Evolutionary conservation across 2,888 invertebrate genomes (phyloP), one percentile per base, ranked within the genome.

Genomic region (Pterostichus niger): DNA sequence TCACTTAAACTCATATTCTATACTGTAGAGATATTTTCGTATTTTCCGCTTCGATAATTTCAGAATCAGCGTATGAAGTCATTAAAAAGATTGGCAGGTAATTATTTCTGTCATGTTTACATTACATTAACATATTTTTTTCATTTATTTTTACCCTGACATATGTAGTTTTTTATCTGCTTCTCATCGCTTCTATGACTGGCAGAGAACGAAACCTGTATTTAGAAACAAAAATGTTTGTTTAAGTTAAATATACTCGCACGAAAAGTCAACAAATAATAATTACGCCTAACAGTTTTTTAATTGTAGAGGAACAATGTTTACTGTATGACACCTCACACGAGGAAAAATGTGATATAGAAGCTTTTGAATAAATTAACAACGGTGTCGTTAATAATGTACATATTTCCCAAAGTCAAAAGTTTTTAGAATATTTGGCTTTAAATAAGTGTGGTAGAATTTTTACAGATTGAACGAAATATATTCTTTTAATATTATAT

Each of bases 281-380:
- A 64, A 64, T 64, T 64, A 64, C n/a, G 33, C 7, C 35, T 64
- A 64, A 64, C 64, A 64, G 64, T 64, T 64, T 64, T 40, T 64
- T 64, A 64, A 64, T 64, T 40, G 31, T n/a, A 35, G 35, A 10
- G 7, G 6, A 10, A n/a, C 13, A 64, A 64, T 64, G 33, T 64
- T 64, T 64, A 64, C 35, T n/a, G 6, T 13, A 31, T 33, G 33
- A 64, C 64, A 64, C 64, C 64, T 31, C 24, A 24, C 1, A 24
- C 3, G 24, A 24, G 24, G 24, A 24, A 24, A 24, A 24, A 24
- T 24, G 3, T 24, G 1, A 24, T 2, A 24, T 24, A 24, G 24
- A 24, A 24, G 1, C 3, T 24, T 24, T 24, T 2, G 24, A 24
- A 24, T 24, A 24, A 24, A 24, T 3, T 24, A 24, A 24, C 3